Base-by-base conservation (phyloP, 2,113 vertebrate species). In the Echinops telfairi region DNA sequence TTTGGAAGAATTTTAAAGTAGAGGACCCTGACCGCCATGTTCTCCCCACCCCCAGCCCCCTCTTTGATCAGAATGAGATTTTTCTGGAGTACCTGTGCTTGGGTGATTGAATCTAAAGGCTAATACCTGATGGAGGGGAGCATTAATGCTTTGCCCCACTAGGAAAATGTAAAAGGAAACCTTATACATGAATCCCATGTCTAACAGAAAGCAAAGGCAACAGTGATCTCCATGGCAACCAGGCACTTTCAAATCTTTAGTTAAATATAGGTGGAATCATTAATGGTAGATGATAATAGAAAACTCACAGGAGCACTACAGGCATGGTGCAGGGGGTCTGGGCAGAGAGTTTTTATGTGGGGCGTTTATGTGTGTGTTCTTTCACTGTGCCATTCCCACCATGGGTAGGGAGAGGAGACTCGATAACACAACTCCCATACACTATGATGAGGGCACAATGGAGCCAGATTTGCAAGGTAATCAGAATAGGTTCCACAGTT, bases 201-300 rank as follows among this genome's bases (percentile, higher is more conserved):
- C 81, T 91, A 95, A 87, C 38, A 93, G 38, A 95, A 93, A 92
- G 81, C 57, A 88, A 91, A 88, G 43, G 70, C 58, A 62, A 83
- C 2, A 71, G 66, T 3, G 31, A 33, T 96, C 40, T 96, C 87
- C 70, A 83, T 79, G 58, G 81, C 89, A 96, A 93, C 60, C 38
- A 58, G n/a, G n/a, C 38, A 81, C 91, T 43, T 60, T 14, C 19
- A 38, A 25, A 87, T 68, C 6, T 71, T 88, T 89, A 75, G 64
- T 92, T 91, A 58, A 83, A 82, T 91, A 83, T 38, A 89, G 85
- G 91, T 83, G 77, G 58, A 3, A 88, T 31, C 60, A 90, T 91
- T 82, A 84, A 90, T 47, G 92, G 47, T 36, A 86, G 20, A 36
- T 86, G 36, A 86, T 94, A 92, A 79, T 6, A 64, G 58, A 83